These are phyloP conservation scores for Eristalis arbustorum DNA, from an alignment of 2,888 invertebrate species.

Conservation along the genomic window DNA sequence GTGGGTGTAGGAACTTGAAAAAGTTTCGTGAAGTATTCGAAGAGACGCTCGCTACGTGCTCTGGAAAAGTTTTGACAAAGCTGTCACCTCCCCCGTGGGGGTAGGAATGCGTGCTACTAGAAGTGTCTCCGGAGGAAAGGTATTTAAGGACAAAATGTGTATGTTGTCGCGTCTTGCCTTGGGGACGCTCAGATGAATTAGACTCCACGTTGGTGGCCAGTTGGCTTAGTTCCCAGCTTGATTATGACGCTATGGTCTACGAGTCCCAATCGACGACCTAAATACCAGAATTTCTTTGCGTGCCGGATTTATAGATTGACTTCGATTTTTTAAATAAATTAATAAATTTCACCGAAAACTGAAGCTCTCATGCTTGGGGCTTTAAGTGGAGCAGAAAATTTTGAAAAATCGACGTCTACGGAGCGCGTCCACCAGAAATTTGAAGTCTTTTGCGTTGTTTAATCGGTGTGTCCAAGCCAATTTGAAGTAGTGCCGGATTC, in stretches of 20 bases:
- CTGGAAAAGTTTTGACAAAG: not conserved
- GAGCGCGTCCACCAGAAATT: no score
- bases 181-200: not conserved
- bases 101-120: not conserved
- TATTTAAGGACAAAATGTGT: not conserved
- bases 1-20: no score
- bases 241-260: not conserved
- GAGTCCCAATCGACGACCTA: not conserved
- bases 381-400: no score
- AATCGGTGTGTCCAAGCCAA: no score
- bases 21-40: not conserved
- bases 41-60: not conserved
- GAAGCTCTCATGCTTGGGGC: no score
- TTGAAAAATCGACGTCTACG: no score
- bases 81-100: not conserved
- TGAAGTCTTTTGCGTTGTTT: no score
- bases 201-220: not conserved
- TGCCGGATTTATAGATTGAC: not conserved
- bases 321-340: not conserved
- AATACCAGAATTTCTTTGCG: not conserved
- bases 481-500: no score
- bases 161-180: not conserved
- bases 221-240: not conserved
- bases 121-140: not conserved
- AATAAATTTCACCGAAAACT: not conserved